Evolutionary conservation across 2,797 vertebrate genomes (phyloP).

Genomic region (Crocodylus rhombifer): DNA sequence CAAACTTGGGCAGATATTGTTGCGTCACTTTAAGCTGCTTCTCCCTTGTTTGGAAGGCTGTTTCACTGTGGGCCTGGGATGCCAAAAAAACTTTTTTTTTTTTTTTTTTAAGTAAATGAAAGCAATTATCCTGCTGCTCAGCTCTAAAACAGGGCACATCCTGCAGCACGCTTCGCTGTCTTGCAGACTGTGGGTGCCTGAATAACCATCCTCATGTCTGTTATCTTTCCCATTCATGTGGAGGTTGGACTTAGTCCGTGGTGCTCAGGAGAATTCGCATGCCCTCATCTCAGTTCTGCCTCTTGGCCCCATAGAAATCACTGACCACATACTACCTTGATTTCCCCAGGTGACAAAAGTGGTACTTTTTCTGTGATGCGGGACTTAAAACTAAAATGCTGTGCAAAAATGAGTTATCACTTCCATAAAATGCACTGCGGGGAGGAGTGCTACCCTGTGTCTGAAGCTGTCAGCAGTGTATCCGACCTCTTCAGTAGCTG

Average conservation of each 20-base stretch:
- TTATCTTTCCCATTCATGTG: not conserved
- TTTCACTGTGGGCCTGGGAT: not conserved
- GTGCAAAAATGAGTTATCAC: not conserved
- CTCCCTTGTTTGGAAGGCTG: not conserved
- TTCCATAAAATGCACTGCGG: not conserved
- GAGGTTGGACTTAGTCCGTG: not conserved
- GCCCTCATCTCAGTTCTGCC: not conserved
- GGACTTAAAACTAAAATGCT: not conserved
- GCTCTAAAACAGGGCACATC: not conserved
- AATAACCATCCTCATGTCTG: accelerated
- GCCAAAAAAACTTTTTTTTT: too few species aligned
- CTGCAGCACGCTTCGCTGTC: not conserved
- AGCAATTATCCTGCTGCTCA: not conserved
- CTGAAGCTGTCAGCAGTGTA: not conserved
- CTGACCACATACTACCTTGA: too few species aligned
- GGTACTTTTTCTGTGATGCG: constrained; percentile 7
- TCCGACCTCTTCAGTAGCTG: constrained; percentile 1
- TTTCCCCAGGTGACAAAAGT: too few species aligned
- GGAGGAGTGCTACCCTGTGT: not conserved
- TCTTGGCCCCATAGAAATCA: too few species aligned
- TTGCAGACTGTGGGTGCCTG: not conserved
- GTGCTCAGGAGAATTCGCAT: not conserved
- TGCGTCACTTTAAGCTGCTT: not conserved
- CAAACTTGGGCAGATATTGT: constrained; percentile 36
- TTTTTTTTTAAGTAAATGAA: not conserved